Percentiles rank a stretch among this genome's conserved stretches.
These are phyloP conservation scores for Barbus barbus DNA, from an alignment of 2,113 vertebrate genomes.

Conservation along the genomic window DNA sequence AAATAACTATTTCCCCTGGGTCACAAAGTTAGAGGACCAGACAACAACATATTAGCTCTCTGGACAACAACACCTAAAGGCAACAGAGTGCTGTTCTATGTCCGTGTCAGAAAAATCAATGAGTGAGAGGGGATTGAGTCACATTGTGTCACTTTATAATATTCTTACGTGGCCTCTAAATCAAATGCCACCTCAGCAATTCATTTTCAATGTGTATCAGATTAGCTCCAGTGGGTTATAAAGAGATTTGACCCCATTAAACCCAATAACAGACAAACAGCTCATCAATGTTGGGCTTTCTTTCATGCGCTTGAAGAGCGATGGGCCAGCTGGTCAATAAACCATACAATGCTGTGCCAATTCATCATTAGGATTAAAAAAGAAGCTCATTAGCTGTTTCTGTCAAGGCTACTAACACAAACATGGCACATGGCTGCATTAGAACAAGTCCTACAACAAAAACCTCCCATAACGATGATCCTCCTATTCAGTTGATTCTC, in stretches of 20 bases:
- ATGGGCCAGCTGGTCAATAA: slow-evolving; percentile 53
- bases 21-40: slow-evolving; percentile 16
- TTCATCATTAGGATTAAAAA: slow-evolving; percentile 48
- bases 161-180: slow-evolving; percentile 33
- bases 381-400: slow-evolving; percentile 64
- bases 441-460: slow-evolving; percentile 65
- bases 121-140: slow-evolving; percentile 16
- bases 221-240: slow-evolving; percentile 43
- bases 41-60: slow-evolving; percentile 33
- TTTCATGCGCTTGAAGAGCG: slow-evolving; percentile 44
- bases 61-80: slow-evolving; percentile 11
- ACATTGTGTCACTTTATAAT: slow-evolving; percentile 25
- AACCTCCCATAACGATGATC: slow-evolving; percentile 64
- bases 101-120: slow-evolving; percentile 39
- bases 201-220: slow-evolving; percentile 33
- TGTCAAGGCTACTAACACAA: slow-evolving; percentile 63
- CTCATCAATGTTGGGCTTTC: slow-evolving; percentile 48
- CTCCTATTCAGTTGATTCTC: slow-evolving; percentile 59
- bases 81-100: slow-evolving; percentile 24
- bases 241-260: slow-evolving; percentile 48
- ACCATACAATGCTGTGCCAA: slow-evolving; percentile 38
- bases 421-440: slow-evolving; percentile 65
- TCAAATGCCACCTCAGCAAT: slow-evolving; percentile 29
- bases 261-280: slow-evolving; percentile 54
- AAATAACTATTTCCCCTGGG: slow-evolving; percentile 41